These are phyloP conservation scores for Perizoma affinitatum DNA, from an alignment of 2,888 invertebrate species.

Conservation along the genomic window DNA sequence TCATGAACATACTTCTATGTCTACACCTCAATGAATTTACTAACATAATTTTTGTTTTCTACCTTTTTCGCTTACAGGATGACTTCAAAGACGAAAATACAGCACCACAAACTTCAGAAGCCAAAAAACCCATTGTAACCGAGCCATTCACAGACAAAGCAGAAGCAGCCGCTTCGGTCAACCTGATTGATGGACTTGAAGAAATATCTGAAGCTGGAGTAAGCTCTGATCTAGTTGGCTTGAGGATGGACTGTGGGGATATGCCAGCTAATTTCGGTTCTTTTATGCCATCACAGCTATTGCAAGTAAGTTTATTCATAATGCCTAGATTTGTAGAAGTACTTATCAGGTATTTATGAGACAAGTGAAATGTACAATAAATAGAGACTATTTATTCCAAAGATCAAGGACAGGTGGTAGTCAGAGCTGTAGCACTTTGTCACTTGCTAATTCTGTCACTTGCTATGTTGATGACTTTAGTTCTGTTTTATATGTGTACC, in stretches of 20 bases:
- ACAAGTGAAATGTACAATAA: no score
- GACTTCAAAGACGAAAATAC: conserved; percentile 83
- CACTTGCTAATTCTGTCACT: no score
- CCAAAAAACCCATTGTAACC: conserved; percentile 48
- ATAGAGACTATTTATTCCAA: no score
- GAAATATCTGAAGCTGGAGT: conserved; percentile 45
- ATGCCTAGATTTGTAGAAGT: background rate
- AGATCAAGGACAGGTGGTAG: no score
- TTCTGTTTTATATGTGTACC: no score
- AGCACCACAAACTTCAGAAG: conserved; percentile 20
- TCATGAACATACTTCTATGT: no score
- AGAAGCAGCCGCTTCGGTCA: conserved; percentile 51
- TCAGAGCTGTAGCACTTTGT: no score
- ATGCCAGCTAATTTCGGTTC: conserved; percentile 64
- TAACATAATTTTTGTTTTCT: no score
- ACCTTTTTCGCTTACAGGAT: conserved; percentile 71
- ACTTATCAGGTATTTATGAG: no score
- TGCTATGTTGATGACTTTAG: no score
- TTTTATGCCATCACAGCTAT: conserved; percentile 80
- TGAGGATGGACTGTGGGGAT: conserved; percentile 65
- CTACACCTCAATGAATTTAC: no score
- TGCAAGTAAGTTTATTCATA: conserved; percentile 61
- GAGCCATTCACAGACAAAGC: conserved; percentile 42
- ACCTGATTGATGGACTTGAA: conserved; percentile 61
- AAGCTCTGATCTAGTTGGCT: conserved; percentile 71